Conservation (phyloP, 2,797 vertebrate genomes). For the Kryptopterus vitreolus region DNA sequence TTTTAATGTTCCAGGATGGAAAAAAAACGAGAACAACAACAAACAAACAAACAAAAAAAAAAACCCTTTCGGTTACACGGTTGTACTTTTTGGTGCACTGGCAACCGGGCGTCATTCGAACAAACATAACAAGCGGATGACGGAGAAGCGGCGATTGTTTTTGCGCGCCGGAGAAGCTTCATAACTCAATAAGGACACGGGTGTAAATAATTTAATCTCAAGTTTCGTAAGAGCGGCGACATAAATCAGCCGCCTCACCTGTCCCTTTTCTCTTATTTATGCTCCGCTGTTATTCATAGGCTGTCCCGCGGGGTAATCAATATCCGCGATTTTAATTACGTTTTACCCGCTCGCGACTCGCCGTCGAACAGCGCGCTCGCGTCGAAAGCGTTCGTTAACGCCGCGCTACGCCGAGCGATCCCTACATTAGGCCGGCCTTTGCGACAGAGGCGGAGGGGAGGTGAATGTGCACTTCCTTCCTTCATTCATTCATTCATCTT, state of each 20-base stretch:
- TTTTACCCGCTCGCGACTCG: slow-evolving; percentile 71
- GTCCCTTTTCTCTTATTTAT: slow-evolving; percentile 81
- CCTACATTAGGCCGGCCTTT: slow-evolving; percentile 23
- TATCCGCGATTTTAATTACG: slow-evolving; percentile 83
- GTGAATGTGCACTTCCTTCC: too few relatives aligned
- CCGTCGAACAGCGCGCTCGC: slow-evolving; percentile 73
- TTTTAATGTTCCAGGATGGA: slow-evolving; percentile 34
- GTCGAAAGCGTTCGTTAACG: slow-evolving; percentile 76
- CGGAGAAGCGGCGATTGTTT: slow-evolving; percentile 73
- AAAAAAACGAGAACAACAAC: slow-evolving; percentile 34
- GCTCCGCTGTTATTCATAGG: slow-evolving; percentile 78
- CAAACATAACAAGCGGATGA: slow-evolving; percentile 62
- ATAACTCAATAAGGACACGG: slow-evolving; percentile 81
- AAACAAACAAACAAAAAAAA: slow-evolving; percentile 49
- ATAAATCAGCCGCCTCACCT: slow-evolving; percentile 81
- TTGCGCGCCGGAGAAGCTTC: slow-evolving; percentile 68
- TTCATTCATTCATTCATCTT: too few relatives aligned
- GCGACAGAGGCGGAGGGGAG: slow-evolving; percentile 28
- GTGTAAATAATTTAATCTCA: slow-evolving; percentile 76
- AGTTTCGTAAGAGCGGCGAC: slow-evolving; percentile 64
- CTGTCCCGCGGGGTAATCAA: slow-evolving; percentile 69
- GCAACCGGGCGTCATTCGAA: slow-evolving; percentile 49
- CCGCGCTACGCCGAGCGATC: slow-evolving; percentile 45
- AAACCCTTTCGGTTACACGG: slow-evolving; percentile 34
- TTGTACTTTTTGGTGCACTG: background rate